Evolutionary conservation across 2,888 invertebrate genomes (phyloP).

Genomic region (Aricia artaxerxes): DNA sequence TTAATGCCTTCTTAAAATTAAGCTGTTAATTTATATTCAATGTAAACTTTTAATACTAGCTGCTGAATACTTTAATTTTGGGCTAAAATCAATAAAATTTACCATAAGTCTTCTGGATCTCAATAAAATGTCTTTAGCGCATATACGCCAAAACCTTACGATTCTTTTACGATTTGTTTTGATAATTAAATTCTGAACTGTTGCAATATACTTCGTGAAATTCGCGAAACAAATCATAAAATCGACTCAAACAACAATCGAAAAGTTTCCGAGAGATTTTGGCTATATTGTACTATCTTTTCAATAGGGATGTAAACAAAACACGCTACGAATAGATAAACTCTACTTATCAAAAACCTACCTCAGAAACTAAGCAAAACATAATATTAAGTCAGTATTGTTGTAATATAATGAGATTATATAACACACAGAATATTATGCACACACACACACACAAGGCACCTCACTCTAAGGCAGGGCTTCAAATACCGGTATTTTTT

Average conservation of each 20-base stretch:
- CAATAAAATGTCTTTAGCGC: not conserved
- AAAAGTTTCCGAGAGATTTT: no score
- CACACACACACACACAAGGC: no score
- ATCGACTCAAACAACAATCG: not conserved
- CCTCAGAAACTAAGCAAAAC: no score
- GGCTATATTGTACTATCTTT: no score
- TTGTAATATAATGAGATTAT: no score
- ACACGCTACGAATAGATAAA: no score
- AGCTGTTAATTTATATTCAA: slow-evolving; percentile 18
- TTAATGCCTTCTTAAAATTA: slow-evolving; percentile 15
- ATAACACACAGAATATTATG: no score
- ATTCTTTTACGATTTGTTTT: slow-evolving; percentile 14
- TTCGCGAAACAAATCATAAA: not conserved
- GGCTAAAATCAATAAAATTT: not conserved
- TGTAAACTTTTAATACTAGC: slow-evolving; percentile 4
- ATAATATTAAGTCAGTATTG: no score
- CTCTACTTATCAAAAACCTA: no score
- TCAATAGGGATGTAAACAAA: no score
- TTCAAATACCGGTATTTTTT: no score
- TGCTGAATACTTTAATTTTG: not conserved
- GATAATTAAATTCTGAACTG: slow-evolving; percentile 11
- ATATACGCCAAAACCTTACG: not conserved
- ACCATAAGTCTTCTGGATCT: slow-evolving; percentile 1
- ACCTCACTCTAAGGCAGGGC: no score
- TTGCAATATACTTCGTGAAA: not conserved